Percentiles rank a stretch among this genome's conserved stretches.
phyloP scores from a whole-genome alignment of 2,797 vertebrate genomes.

The Synaphobranchus kaupii region DNA sequence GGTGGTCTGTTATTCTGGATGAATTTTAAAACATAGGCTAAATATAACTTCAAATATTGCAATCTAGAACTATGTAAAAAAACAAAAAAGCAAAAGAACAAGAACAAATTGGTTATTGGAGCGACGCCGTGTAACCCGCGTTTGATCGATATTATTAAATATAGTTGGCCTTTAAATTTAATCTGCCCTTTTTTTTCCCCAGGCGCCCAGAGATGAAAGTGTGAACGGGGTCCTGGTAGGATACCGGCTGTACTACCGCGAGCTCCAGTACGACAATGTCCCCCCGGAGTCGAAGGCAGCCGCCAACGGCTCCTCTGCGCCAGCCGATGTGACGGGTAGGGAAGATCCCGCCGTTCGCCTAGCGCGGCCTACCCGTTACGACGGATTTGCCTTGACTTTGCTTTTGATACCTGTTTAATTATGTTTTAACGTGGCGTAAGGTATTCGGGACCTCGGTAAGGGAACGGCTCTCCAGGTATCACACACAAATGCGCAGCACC shows the following conservation, averaged over 20 bases:
- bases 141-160: constrained; percentile 26
- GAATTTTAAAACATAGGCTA: too few relatives aligned
- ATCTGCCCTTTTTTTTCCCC: constrained; percentile 49
- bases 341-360: neutral
- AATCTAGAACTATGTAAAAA: too few relatives aligned
- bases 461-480: neutral
- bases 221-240: constrained; percentile 88
- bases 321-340: constrained; percentile 22
- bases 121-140: too few relatives aligned
- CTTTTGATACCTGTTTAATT: neutral
- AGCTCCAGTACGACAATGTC: constrained; percentile 69
- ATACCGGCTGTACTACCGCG: constrained; percentile 91
- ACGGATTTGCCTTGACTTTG: neutral
- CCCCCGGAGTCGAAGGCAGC: constrained; percentile 61
- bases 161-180: constrained; percentile 48
- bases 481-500: neutral
- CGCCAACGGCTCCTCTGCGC: constrained; percentile 55
- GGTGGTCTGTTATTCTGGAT: too few relatives aligned
- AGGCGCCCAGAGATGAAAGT: constrained; percentile 83
- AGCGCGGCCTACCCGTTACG: neutral
- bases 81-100: too few relatives aligned
- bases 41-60: too few relatives aligned
- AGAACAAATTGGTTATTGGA: neutral
- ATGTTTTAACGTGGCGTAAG: neutral
- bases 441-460: neutral